Evolutionary conservation across 2,888 invertebrate genomes (phyloP), one percentile per base, ranked within the genome.

Genomic region (Chymomyza amoena): DNA sequence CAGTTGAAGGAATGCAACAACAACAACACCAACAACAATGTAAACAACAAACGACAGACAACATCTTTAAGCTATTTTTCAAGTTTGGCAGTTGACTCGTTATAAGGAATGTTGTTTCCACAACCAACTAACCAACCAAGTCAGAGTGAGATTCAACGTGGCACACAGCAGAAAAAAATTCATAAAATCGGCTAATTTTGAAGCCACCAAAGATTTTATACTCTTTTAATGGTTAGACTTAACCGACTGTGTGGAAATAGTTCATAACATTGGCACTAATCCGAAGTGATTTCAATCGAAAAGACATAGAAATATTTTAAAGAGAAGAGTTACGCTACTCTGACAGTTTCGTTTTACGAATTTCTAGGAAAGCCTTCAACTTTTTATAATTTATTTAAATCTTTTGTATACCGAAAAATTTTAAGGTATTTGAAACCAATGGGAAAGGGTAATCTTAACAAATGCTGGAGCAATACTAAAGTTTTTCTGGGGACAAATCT

Each of bases 51-150:
- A 45, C 39, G 39, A 45, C 39, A 45, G 45, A 45, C 73, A 70
- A 71, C 75, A 77, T 74, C 68, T 79, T 64, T 70, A 61, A 70
- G 78, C 80, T 67, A 73, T 70, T 75, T 80, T 80, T 75, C 83
- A 75, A 75, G 79, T 75, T 79, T 78, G 67, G 73, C 70, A 64
- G 54, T 68, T 67, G 70, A 64, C 71, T 81, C 75, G 80, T 70
- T 66, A 66, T 32, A 66, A 77, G 83, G 85, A 85, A 84, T 84
- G 85, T 66, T 72, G 85, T 69, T 80, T 62, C 65, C 15, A 15
- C 57, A 18, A 9, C 32, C n/a, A 15, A 7, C 57, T 9, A 57
- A 57, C 13, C 39, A 45, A 45, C 39, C 39, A 45, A 45, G 54
- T 20, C 54, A 9, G 18, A 39, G 16, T 25, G 25, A 78, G 78